Conservation (phyloP, 2,888 invertebrate species). For the Charanyca ferruginea region DNA sequence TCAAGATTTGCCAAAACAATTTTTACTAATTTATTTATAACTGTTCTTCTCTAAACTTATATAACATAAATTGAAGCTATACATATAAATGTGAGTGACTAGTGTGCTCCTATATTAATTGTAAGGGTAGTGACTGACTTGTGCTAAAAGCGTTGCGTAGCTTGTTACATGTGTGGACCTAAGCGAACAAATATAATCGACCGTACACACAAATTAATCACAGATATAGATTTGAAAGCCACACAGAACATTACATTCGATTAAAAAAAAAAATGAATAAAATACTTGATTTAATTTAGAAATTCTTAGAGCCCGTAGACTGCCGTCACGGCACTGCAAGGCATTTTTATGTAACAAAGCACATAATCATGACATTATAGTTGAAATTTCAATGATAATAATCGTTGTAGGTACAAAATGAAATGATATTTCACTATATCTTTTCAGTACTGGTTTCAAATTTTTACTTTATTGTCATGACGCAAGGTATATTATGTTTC, state of each 20-base stretch:
- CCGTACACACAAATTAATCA: neutral
- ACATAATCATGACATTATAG: too few relatives aligned
- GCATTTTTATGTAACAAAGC: too few relatives aligned
- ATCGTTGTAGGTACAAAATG: too few relatives aligned
- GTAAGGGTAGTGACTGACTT: constrained; percentile 24
- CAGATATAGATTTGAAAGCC: neutral
- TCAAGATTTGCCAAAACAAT: constrained; percentile 50
- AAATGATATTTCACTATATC: too few relatives aligned
- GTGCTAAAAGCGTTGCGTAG: constrained; percentile 13
- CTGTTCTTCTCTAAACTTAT: neutral
- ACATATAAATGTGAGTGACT: constrained; percentile 6
- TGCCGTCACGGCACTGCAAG: too few relatives aligned
- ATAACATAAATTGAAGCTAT: neutral
- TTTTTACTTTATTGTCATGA: too few relatives aligned
- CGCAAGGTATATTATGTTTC: too few relatives aligned
- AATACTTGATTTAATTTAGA: neutral
- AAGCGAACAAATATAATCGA: neutral
- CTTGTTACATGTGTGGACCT: constrained; percentile 5
- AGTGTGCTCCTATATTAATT: constrained; percentile 37
- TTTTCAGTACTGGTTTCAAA: too few relatives aligned
- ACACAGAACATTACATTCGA: neutral
- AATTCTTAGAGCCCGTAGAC: neutral
- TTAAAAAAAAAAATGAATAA: neutral
- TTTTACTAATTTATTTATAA: constrained; percentile 11
- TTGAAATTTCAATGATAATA: too few relatives aligned